A percentile compares a stretch with the other conserved stretches of the same genome.
These are phyloP conservation scores for Anguilla megastoma DNA, from an alignment of 2,797 vertebrate genomes.

Conservation along the genomic window DNA sequence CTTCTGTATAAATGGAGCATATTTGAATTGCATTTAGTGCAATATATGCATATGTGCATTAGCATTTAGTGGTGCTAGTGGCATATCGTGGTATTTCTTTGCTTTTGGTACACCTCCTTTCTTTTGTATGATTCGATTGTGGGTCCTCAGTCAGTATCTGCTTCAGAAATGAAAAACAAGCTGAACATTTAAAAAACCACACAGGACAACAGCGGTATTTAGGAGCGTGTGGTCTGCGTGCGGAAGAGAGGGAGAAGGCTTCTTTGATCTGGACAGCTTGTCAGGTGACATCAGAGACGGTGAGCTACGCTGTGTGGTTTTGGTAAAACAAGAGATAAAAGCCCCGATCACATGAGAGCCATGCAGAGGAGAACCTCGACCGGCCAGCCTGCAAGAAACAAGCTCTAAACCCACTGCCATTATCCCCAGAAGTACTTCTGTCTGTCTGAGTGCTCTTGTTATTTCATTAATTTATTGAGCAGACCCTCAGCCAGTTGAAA, in stretches of 20 bases:
- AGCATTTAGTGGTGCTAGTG: not conserved
- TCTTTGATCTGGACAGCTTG: conserved; percentile 17
- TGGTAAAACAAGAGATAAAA: not conserved
- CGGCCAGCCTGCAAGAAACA: not conserved
- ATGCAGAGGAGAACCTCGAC: not conserved
- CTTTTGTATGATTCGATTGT: not conserved
- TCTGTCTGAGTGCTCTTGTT: not conserved
- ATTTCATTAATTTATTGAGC: not conserved
- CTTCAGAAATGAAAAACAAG: not conserved
- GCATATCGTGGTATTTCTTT: not conserved
- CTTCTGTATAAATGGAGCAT: not conserved
- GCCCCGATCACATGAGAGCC: not conserved
- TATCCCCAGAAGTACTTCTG: not conserved
- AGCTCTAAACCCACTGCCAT: not conserved
- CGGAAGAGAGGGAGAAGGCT: not conserved
- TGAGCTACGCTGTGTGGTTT: not conserved
- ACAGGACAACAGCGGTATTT: not conserved
- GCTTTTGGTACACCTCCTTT: not conserved
- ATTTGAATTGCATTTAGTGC: not conserved
- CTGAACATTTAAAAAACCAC: not conserved
- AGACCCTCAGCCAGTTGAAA: not conserved
- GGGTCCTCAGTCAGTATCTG: not conserved
- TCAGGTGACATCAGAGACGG: conserved; percentile 11
- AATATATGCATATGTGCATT: not conserved
- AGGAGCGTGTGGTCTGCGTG: not conserved